Conservation (phyloP, 2,113 vertebrate genomes). For the Limnothrissa miodon region DNA sequence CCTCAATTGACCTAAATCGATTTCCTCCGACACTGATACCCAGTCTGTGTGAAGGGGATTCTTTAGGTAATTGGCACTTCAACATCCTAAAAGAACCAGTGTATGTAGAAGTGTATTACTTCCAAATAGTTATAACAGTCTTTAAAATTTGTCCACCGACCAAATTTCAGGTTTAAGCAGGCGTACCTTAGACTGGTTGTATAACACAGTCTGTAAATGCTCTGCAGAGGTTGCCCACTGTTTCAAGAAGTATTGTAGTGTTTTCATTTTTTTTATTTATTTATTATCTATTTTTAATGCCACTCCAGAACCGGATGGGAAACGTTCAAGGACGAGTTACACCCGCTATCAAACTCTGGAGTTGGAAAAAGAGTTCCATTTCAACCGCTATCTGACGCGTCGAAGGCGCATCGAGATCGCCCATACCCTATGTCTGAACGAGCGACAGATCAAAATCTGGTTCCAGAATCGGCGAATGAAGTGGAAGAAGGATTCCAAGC, state of each 20-base stretch:
- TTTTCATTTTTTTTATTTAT: neutral
- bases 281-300: slow-evolving; percentile 23
- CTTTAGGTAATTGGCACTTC: neutral
- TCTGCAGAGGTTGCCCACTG: neutral
- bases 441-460: slow-evolving; percentile 87
- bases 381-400: slow-evolving; percentile 83
- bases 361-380: slow-evolving; percentile 85
- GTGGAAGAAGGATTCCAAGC: slow-evolving; percentile 86
- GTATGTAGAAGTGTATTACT: neutral
- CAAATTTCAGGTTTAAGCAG: neutral
- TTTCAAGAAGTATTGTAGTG: neutral
- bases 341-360: slow-evolving; percentile 85
- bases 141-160: neutral
- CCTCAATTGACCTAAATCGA: slow-evolving; percentile 19
- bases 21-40: slow-evolving; percentile 11
- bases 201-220: neutral
- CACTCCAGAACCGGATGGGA: slow-evolving; percentile 78
- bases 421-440: slow-evolving; percentile 83
- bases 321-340: slow-evolving; percentile 83
- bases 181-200: neutral
- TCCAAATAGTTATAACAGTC: neutral
- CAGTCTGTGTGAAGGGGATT: slow-evolving; percentile 1
- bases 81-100: neutral
- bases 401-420: slow-evolving; percentile 83
- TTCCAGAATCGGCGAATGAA: slow-evolving; percentile 87